Evolutionary conservation across 2,888 invertebrate genomes (phyloP).

Genomic region (Drepana falcataria): DNA sequence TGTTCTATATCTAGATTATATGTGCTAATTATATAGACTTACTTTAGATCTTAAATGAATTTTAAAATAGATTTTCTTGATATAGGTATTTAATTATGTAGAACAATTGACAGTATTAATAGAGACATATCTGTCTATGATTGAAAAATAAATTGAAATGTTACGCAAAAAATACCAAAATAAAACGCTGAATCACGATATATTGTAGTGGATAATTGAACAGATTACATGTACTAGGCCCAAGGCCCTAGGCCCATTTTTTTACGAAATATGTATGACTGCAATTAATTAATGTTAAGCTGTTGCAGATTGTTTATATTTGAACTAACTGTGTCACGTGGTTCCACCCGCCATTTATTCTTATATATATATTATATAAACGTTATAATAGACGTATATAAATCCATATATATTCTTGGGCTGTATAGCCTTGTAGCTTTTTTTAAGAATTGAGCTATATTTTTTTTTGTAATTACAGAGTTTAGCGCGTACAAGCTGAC

Average conservation of each 20-base stretch:
- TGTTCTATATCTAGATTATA: not conserved
- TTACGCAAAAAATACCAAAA: not conserved
- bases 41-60: not conserved
- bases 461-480: too few relatives aligned
- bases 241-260: too few relatives aligned
- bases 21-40: not conserved
- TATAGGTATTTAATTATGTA: too few relatives aligned
- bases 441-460: too few relatives aligned
- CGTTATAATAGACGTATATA: too few relatives aligned
- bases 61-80: too few relatives aligned
- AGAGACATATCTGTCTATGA: not conserved
- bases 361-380: too few relatives aligned
- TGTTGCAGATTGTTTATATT: not conserved
- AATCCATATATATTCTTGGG: too few relatives aligned
- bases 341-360: too few relatives aligned
- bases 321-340: not conserved
- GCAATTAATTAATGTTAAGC: not conserved
- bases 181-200: slow-evolving; percentile 2
- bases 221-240: not conserved
- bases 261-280: not conserved
- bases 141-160: slow-evolving; percentile 1
- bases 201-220: not conserved
- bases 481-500: too few relatives aligned
- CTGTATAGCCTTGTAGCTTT: too few relatives aligned
- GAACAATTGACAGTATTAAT: not conserved